phyloP scores from a whole-genome alignment of 2,113 vertebrate species.

The Thalassarche chlororhynchos region DNA sequence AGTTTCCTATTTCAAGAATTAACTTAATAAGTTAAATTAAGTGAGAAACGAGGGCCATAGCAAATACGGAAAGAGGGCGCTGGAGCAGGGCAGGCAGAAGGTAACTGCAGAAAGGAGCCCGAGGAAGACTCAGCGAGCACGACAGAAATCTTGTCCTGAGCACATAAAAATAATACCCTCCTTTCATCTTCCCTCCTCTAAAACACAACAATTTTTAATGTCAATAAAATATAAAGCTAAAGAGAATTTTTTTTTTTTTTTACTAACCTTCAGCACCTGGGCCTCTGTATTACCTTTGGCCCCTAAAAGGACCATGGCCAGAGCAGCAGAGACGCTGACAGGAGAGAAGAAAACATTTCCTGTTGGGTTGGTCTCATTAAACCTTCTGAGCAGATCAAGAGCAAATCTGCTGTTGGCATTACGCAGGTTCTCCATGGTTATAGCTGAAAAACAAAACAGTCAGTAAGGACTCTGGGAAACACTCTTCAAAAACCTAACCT shows the following conservation, averaged over 20 bases:
- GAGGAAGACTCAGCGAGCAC: neutral
- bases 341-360: constrained; percentile 79
- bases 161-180: neutral
- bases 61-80: neutral
- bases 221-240: neutral
- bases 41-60: neutral
- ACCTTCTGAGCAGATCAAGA: constrained; percentile 60
- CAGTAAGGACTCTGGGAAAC: neutral
- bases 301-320: constrained; percentile 76
- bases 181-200: neutral
- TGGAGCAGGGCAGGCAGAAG: neutral
- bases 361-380: constrained; percentile 34
- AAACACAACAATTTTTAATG: neutral
- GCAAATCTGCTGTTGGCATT: constrained; percentile 68
- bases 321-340: constrained; percentile 65
- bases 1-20: neutral
- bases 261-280: constrained; percentile 75
- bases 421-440: constrained; percentile 70
- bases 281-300: constrained; percentile 58
- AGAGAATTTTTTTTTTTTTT: neutral
- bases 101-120: neutral
- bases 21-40: neutral
- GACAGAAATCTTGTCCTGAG: neutral
- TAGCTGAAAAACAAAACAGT: constrained; percentile 35
- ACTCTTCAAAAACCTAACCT: neutral